Evolutionary conservation across 2,888 invertebrate species (phyloP).

Genomic region (Pseudococcus jackbeardsleyi): DNA sequence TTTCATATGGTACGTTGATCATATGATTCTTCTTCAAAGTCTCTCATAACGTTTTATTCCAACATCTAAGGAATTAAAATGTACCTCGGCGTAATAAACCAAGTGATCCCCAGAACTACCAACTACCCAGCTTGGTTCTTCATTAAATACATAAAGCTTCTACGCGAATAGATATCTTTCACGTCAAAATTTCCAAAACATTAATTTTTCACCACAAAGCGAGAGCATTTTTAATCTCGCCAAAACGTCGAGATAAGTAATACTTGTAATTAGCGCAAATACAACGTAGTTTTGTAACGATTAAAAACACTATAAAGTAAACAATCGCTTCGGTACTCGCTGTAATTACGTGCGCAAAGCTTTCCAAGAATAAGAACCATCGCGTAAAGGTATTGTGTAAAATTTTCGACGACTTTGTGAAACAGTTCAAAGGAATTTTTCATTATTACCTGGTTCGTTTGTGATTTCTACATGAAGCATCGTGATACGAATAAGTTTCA

Average conservation of each 20-base stretch:
- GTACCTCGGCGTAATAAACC: too few relatives aligned
- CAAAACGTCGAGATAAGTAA: conserved; percentile 16
- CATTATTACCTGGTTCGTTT: conserved; percentile 4
- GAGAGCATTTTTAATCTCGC: not conserved
- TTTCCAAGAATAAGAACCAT: not conserved
- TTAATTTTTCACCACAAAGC: conserved; percentile 28
- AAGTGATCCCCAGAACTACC: too few relatives aligned
- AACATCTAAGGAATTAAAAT: too few relatives aligned
- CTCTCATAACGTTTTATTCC: too few relatives aligned
- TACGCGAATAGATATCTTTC: not conserved
- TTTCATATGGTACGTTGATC: too few relatives aligned
- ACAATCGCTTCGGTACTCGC: not conserved
- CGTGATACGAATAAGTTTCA: not conserved
- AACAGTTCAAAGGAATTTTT: conserved; percentile 14
- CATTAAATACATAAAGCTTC: conserved; percentile 2
- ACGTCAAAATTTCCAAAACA: conserved; percentile 9
- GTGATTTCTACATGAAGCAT: not conserved
- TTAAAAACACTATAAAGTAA: not conserved
- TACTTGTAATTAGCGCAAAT: conserved; percentile 39
- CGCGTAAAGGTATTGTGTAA: not conserved
- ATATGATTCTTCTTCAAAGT: too few relatives aligned
- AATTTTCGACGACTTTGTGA: conserved; percentile 26
- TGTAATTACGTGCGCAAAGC: not conserved
- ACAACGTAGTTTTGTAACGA: conserved; percentile 23
- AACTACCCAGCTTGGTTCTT: not conserved